phyloP scores from a whole-genome alignment of 2,888 invertebrate species.

The Drosophila borborema region DNA sequence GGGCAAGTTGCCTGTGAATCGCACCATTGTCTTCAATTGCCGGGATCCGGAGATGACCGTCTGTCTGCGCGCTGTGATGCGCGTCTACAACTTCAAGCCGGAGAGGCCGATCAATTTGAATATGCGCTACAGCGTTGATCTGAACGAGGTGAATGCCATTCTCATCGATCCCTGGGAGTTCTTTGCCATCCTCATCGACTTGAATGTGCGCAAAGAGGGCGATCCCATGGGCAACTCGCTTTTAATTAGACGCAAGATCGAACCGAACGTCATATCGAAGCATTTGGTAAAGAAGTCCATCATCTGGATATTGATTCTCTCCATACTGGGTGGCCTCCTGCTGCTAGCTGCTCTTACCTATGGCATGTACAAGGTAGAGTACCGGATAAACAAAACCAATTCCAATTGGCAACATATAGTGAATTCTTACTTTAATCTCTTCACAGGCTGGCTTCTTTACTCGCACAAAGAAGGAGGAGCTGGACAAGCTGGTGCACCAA shows the following conservation, averaged over 20 bases:
- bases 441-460: slow-evolving; percentile 86
- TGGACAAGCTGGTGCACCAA: slow-evolving; percentile 84
- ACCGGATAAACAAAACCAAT: not conserved
- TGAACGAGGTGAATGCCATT: slow-evolving; percentile 84
- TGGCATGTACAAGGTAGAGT: slow-evolving; percentile 83
- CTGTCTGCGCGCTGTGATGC: slow-evolving; percentile 83
- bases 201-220: slow-evolving; percentile 78
- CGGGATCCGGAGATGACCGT: slow-evolving; percentile 80
- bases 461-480: slow-evolving; percentile 85
- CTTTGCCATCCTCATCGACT: slow-evolving; percentile 82
- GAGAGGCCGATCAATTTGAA: slow-evolving; percentile 80
- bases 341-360: slow-evolving; percentile 84
- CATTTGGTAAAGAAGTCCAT: slow-evolving; percentile 80
- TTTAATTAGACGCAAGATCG: slow-evolving; percentile 77
- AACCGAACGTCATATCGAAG: slow-evolving; percentile 84
- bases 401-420: not conserved
- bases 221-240: slow-evolving; percentile 72
- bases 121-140: slow-evolving; percentile 82
- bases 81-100: slow-evolving; percentile 82
- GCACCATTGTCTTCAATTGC: slow-evolving; percentile 85
- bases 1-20: slow-evolving; percentile 82
- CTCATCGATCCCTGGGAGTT: slow-evolving; percentile 84
- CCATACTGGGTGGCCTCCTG: slow-evolving; percentile 85
- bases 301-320: slow-evolving; percentile 85
- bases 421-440: not conserved